Conservation (phyloP, 2,797 vertebrate genomes). For the Ctenosaura bakeri region DNA sequence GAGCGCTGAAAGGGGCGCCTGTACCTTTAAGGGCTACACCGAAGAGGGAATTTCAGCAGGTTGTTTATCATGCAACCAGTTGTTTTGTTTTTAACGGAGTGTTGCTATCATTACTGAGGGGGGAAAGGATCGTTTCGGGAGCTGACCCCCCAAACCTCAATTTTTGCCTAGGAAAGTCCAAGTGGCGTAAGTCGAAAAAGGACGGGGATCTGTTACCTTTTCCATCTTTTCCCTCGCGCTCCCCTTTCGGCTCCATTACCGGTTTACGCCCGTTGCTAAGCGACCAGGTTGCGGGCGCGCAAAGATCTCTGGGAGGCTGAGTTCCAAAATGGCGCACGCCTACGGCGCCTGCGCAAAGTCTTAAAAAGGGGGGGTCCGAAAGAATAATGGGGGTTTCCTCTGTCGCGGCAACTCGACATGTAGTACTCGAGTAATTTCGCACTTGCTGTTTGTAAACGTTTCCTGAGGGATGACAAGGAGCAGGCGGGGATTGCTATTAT, state of each 20-base stretch:
- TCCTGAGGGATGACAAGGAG: not conserved
- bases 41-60: too few relatives aligned
- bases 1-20: too few relatives aligned
- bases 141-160: not conserved
- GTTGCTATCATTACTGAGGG: not conserved
- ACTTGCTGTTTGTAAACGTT: not conserved
- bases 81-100: too few relatives aligned
- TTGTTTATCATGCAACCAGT: too few relatives aligned
- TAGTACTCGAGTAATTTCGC: not conserved
- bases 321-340: not conserved
- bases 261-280: slow-evolving; percentile 54
- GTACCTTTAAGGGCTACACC: too few relatives aligned
- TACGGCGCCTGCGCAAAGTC: not conserved
- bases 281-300: slow-evolving; percentile 28
- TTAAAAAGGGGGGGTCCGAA: not conserved
- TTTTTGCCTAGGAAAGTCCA: too few relatives aligned
- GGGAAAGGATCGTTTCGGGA: not conserved
- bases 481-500: not conserved
- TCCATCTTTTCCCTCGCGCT: slow-evolving; percentile 4
- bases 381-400: too few relatives aligned
- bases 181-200: too few relatives aligned
- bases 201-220: slow-evolving; percentile 44
- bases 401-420: too few relatives aligned
- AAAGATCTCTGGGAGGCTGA: not conserved
- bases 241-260: slow-evolving; percentile 45